Conservation (phyloP, 1,140 invertebrate genomes). For the Eubasilissa regina region DNA sequence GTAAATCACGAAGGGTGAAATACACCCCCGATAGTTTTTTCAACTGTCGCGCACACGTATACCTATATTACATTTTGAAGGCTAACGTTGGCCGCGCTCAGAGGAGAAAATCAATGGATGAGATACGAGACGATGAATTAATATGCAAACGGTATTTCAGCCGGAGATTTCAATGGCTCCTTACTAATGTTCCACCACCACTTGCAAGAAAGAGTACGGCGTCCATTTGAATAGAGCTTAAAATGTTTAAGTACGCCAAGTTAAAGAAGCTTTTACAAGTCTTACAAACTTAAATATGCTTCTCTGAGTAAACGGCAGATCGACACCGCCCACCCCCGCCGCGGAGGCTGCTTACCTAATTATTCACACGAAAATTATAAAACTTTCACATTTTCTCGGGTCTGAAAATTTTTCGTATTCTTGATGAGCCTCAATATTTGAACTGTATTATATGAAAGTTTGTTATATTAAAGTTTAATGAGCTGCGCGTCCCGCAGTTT, state of each 20-base stretch:
- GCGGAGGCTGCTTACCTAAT: slow-evolving; percentile 11
- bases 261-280: neutral
- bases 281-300: slow-evolving; percentile 23
- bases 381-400: neutral
- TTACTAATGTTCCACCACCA: neutral
- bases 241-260: neutral
- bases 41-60: too few species aligned
- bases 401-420: neutral
- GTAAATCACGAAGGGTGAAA: too few species aligned
- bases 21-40: too few species aligned
- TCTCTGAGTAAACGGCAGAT: neutral
- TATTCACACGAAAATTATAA: slow-evolving; percentile 28
- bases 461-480: too few species aligned
- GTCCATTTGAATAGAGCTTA: slow-evolving; percentile 6
- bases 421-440: slow-evolving; percentile 3
- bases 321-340: too few species aligned
- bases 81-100: too few species aligned
- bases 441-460: neutral
- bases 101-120: too few species aligned
- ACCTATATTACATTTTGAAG: too few species aligned
- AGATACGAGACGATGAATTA: too few species aligned
- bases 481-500: too few species aligned
- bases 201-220: neutral
- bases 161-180: neutral
- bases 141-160: too few species aligned